These are phyloP conservation scores for Dendrophyllia cribrosa DNA, from an alignment of 64 coral and sea anemone genomes.

Conservation along the genomic window DNA sequence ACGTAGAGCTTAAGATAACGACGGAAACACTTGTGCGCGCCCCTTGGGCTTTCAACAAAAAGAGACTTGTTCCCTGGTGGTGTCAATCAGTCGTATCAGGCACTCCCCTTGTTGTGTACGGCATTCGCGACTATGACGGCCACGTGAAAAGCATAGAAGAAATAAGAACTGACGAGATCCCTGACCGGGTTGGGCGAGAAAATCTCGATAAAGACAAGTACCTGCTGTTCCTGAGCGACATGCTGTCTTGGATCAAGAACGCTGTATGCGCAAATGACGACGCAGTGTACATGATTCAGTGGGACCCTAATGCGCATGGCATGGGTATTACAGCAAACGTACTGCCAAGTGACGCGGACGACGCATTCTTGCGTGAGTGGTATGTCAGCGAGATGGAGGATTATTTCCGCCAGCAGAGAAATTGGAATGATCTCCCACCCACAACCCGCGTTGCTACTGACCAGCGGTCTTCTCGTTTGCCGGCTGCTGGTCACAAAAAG, in stretches of 20 bases:
- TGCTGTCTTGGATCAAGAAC: conserved; percentile 29
- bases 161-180: conserved; percentile 26
- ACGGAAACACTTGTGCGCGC: conserved; percentile 23
- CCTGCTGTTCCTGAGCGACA: not conserved
- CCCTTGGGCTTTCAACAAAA: conserved; percentile 27
- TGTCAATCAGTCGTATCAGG: conserved; percentile 38
- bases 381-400: conserved; percentile 34
- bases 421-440: not conserved
- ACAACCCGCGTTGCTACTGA: not conserved
- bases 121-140: conserved; percentile 34
- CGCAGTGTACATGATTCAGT: not conserved
- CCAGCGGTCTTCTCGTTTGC: not conserved
- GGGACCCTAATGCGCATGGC: conserved; percentile 19
- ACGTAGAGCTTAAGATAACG: conserved; percentile 36
- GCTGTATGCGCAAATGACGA: not conserved
- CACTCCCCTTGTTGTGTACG: conserved; percentile 40
- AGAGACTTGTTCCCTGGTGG: conserved; percentile 30
- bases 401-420: not conserved
- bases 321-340: not conserved
- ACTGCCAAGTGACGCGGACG: not conserved
- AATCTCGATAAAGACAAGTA: conserved; percentile 43
- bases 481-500: not conserved
- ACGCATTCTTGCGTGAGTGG: conserved; percentile 18
- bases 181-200: conserved; percentile 2
- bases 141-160: conserved; percentile 16